phyloP scores from a whole-genome alignment of 2,888 invertebrate species.

The Portevinia maculata region DNA sequence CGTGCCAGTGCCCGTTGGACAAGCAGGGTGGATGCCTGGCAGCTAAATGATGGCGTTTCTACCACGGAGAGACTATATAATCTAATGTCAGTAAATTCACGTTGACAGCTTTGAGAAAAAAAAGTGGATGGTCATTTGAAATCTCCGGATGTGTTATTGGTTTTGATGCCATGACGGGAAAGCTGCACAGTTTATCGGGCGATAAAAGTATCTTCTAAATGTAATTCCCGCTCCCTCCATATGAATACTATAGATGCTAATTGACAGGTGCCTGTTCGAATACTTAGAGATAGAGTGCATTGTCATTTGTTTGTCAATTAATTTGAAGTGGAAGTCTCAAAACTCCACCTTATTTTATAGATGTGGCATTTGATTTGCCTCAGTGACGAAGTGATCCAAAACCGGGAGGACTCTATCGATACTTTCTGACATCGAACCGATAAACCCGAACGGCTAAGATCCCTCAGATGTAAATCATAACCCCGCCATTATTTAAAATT shows the following conservation, averaged over 20 bases:
- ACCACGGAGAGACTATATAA: constrained; percentile 43
- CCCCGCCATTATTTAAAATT: too few relatives aligned
- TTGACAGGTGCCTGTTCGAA: constrained; percentile 25
- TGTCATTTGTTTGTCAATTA: neutral
- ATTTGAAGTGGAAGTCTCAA: neutral
- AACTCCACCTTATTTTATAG: too few relatives aligned
- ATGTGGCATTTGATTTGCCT: too few relatives aligned
- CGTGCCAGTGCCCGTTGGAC: constrained; percentile 31
- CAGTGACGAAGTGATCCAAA: too few relatives aligned
- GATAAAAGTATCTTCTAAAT: constrained; percentile 38
- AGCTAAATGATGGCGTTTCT: constrained; percentile 41
- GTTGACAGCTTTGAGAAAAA: constrained; percentile 58
- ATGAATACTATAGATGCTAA: neutral
- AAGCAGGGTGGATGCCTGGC: constrained; percentile 12
- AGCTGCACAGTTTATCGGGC: constrained; percentile 52
- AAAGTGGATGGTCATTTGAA: constrained; percentile 46
- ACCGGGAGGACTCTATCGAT: too few relatives aligned
- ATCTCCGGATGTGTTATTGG: constrained; percentile 58
- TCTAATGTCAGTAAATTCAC: constrained; percentile 64
- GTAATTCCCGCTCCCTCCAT: too few relatives aligned
- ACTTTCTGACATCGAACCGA: too few relatives aligned
- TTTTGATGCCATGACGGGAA: constrained; percentile 50
- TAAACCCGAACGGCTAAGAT: too few relatives aligned
- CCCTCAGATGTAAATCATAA: too few relatives aligned
- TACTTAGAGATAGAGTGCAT: neutral